Evolutionary conservation across 1,140 invertebrate genomes (phyloP), one percentile per base, ranked within the genome.

Genomic region (Rhyzopertha dominica): DNA sequence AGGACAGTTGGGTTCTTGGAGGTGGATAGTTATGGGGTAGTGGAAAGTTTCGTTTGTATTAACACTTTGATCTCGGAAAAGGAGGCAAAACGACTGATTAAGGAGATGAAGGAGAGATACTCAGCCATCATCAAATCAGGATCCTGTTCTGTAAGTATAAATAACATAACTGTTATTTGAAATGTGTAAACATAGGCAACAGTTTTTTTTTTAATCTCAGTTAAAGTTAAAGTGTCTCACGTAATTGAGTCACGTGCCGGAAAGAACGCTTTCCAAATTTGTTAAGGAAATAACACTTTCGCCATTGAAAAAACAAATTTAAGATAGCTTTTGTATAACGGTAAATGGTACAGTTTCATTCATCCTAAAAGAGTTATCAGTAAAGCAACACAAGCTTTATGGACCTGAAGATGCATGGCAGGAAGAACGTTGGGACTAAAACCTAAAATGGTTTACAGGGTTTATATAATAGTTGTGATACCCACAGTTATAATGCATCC

Each of bases 11-110:
- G 89, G 3, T 84, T 76, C 47, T 68, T 92, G 3, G 87, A 91
- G 53, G 78, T 84, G 14, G 81, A 89, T 48, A 73, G 73, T 16
- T 78, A 81, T 0, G 79, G 84, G 41, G 76, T 77, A 28, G 81
- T 89, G 1, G 80, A 82, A 44, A 87, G 84, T 12, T 90, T 92
- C 56, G 76, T 91, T 8, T 92, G 89, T 59, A 77, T 88, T 35
- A 92, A 91, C 61, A 85, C 84, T 0, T 70, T 89, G n/a, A 74
- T 90, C 1, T 70, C 75, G 20, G 78, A 85, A 53, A 72, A 79
- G 29, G 84, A 87, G 59, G 86, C 85, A 13, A 72, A 75, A 39
- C 64, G 75, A 5, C 67, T 83, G 0, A 78, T 85, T 0, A 69
- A 73, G 35, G 72, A 85, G 41, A 87, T 89, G 84, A 86, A 83